Evolutionary conservation across 2,888 invertebrate genomes (phyloP).

Genomic region (Brenthis hecate): DNA sequence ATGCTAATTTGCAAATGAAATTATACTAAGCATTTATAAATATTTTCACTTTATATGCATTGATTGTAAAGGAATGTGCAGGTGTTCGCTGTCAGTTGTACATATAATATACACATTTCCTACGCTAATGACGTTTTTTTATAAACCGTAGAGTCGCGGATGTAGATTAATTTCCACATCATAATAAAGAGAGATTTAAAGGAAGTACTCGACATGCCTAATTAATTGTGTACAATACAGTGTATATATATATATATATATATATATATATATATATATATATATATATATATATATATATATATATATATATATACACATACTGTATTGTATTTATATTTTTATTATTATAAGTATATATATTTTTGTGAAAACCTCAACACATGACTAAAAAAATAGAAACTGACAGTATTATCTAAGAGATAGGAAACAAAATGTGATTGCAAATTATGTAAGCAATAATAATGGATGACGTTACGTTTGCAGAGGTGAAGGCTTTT

Average conservation of each 20-base stretch:
- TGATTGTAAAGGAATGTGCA: constrained; percentile 20
- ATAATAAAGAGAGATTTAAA: background rate
- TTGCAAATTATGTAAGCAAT: constrained; percentile 19
- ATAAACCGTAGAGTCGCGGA: constrained; percentile 24
- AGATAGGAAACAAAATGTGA: constrained; percentile 26
- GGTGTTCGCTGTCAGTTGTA: constrained; percentile 20
- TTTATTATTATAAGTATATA: too few relatives aligned
- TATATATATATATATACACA: too few relatives aligned
- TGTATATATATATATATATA: too few relatives aligned
- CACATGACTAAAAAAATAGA: constrained; percentile 1
- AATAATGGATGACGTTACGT: constrained; percentile 8
- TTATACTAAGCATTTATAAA: background rate
- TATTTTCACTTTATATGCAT: background rate
- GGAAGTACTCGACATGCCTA: too few relatives aligned
- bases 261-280: too few relatives aligned
- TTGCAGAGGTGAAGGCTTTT: background rate
- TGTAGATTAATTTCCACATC: constrained; percentile 9
- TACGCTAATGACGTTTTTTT: constrained; percentile 11
- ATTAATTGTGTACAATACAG: too few relatives aligned
- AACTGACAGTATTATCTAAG: constrained; percentile 15
- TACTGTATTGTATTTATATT: too few relatives aligned
- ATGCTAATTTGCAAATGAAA: too few relatives aligned
- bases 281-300: too few relatives aligned
- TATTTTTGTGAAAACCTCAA: too few relatives aligned
- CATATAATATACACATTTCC: constrained; percentile 11